phyloP scores from a whole-genome alignment of 2,888 invertebrate species.

The Axea sp. region DNA sequence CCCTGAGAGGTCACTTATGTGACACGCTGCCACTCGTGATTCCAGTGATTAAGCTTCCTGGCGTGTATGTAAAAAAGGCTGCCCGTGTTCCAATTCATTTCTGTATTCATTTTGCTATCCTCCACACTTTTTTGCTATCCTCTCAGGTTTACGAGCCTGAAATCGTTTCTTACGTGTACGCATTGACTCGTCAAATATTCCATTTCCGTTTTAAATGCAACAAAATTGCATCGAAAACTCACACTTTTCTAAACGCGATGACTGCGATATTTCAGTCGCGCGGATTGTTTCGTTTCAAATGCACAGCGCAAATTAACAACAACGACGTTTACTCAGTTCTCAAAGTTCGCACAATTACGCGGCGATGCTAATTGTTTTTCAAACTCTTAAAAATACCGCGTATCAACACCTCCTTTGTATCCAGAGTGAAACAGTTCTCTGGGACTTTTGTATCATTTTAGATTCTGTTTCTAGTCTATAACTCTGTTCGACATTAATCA shows the following conservation, averaged over 20 bases:
- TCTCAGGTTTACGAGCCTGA: slow-evolving; percentile 6
- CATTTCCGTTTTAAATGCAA: no score
- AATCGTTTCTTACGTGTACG: no score
- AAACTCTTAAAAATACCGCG: slow-evolving; percentile 61
- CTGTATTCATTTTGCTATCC: no score
- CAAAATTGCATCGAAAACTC: no score
- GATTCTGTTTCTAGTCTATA: slow-evolving; percentile 26
- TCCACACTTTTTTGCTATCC: slow-evolving; percentile 8
- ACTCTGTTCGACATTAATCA: slow-evolving; percentile 28
- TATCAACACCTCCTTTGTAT: slow-evolving; percentile 1
- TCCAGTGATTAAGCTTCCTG: slow-evolving; percentile 48
- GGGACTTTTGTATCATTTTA: slow-evolving; percentile 26
- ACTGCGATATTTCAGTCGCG: no score
- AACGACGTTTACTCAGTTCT: slow-evolving; percentile 68
- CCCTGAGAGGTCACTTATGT: slow-evolving; percentile 47
- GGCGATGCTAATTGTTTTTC: slow-evolving; percentile 75
- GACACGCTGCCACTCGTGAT: slow-evolving; percentile 1
- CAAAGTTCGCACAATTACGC: slow-evolving; percentile 76
- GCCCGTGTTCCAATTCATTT: no score
- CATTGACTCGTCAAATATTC: no score
- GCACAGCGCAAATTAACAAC: slow-evolving; percentile 64
- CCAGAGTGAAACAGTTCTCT: no score
- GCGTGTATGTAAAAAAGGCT: slow-evolving; percentile 49
- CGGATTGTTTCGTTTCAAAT: slow-evolving; percentile 22
- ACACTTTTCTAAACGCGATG: no score